phyloP scores from a whole-genome alignment of 2,113 vertebrate genomes.

The Oxygymnocypris stewartii region DNA sequence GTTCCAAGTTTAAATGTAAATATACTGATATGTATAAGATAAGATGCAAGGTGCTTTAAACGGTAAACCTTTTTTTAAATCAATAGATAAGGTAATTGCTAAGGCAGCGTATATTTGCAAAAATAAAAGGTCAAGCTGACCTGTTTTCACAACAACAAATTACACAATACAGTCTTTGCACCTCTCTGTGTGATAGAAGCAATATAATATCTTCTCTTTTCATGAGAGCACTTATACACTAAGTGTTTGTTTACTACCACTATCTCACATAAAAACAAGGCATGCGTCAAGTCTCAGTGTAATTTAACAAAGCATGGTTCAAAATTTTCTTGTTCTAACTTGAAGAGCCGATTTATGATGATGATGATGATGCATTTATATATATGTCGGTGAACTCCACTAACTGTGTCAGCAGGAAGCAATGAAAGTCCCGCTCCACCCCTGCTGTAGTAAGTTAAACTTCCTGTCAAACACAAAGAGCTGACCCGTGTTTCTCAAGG shows the following conservation, averaged over 20 bases:
- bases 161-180: conserved; percentile 1
- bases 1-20: not conserved
- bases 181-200: not conserved
- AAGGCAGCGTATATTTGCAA: not conserved
- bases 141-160: conserved; percentile 14
- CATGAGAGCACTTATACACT: not conserved
- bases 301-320: not conserved
- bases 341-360: not conserved
- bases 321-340: not conserved
- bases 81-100: conserved; percentile 21
- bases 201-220: not conserved
- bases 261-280: not conserved
- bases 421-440: not conserved
- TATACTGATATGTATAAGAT: not conserved
- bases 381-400: not conserved
- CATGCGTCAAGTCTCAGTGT: not conserved
- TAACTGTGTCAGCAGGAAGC: conserved; percentile 62
- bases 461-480: conserved; percentile 33
- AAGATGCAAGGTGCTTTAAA: not conserved
- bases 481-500: not conserved
- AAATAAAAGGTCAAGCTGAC: not conserved
- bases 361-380: too few species aligned
- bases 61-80: not conserved
- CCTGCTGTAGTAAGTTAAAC: conserved; percentile 1
- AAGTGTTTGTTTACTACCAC: not conserved